A percentile compares a stretch with the other conserved stretches of the same genome.
phyloP scores from a whole-genome alignment of 2,888 invertebrate genomes.

The Ophion ellenae region DNA sequence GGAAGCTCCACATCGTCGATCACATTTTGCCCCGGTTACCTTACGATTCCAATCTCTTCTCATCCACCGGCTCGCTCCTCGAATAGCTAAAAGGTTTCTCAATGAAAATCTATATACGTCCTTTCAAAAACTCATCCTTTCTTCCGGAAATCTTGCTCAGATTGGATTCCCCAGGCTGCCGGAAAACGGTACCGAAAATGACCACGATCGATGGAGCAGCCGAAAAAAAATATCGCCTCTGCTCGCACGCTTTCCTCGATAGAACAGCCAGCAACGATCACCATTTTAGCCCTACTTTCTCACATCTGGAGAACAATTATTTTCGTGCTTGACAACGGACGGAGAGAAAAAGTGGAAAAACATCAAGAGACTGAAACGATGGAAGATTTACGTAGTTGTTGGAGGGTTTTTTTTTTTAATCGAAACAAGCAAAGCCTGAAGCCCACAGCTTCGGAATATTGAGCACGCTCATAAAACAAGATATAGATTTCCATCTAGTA shows the following conservation, averaged over 20 bases:
- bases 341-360: background rate
- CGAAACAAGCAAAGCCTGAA: constrained; percentile 63
- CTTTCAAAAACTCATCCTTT: background rate
- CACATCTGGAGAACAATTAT: background rate
- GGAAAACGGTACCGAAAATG: background rate
- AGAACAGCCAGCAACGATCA: background rate
- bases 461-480: constrained; percentile 82
- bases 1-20: background rate
- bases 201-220: background rate
- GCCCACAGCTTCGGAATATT: constrained; percentile 78
- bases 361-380: background rate
- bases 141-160: background rate
- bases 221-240: background rate
- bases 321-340: background rate
- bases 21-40: background rate
- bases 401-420: constrained; percentile 43
- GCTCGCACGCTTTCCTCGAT: background rate
- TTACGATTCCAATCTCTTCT: background rate
- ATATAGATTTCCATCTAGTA: constrained; percentile 84
- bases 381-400: background rate
- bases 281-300: background rate
- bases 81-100: background rate
- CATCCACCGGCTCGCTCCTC: background rate
- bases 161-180: background rate
- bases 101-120: background rate